Conservation (phyloP, 1,140 invertebrate genomes). For the Caenorhabditis inopinata region DNA sequence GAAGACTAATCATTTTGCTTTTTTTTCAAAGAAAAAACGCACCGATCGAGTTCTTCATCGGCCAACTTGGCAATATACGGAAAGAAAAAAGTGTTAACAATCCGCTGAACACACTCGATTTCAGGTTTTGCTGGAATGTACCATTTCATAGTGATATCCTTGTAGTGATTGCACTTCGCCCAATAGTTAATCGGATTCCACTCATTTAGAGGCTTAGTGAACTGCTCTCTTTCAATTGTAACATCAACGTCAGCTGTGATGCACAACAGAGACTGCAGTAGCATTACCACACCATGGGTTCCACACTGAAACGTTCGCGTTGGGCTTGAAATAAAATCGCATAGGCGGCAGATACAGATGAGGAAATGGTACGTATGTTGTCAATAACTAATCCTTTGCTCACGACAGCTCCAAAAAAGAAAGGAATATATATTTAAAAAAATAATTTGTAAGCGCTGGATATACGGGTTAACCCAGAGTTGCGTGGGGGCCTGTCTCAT, state of each 20-base stretch:
- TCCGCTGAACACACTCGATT: neutral
- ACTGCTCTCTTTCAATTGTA: neutral
- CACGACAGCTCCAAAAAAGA: no score
- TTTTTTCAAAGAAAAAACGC: no score
- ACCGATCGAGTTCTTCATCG: neutral
- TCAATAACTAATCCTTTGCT: no score
- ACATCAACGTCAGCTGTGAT: neutral
- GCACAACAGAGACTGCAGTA: neutral
- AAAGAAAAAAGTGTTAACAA: neutral
- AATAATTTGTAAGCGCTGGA: no score
- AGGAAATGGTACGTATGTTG: no score
- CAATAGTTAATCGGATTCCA: neutral
- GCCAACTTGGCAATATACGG: neutral
- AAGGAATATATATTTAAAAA: no score
- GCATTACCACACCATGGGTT: neutral
- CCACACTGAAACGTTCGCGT: neutral
- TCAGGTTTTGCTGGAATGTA: neutral
- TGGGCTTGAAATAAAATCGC: no score
- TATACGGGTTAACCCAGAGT: no score
- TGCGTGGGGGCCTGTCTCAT: no score
- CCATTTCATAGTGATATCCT: neutral
- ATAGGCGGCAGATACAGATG: no score
- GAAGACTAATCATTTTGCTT: no score
- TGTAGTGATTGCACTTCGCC: neutral
- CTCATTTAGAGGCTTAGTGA: neutral